Base-by-base conservation (phyloP, 2,113 vertebrate genomes). In the Ptilonorhynchus violaceus region DNA sequence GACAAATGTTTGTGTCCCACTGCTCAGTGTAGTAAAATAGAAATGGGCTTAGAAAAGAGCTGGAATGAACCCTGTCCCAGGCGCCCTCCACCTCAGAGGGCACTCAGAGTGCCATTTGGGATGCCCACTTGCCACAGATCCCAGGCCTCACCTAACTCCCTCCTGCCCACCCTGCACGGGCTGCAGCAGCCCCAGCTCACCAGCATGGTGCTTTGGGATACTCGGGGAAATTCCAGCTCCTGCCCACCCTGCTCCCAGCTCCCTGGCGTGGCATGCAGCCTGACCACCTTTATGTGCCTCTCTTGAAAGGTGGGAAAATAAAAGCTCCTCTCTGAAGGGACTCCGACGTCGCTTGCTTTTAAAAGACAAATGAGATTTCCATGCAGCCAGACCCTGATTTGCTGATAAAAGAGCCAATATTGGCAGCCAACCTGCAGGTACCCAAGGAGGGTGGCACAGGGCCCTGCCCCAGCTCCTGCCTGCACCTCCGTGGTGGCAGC, bases 401-500 rank as follows among this genome's bases (percentile, higher is more conserved):
- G 31, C 35, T 67, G 75, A 41, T 56, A 19, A 44, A 67, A 37
- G 22, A 74, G 20, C 41, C 37, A 78, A 47, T 16, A 15, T 15
- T 0, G 0, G 33, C 19, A 53, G 39, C 27, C 39, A 53, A 1
- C 11, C 41, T 42, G 14, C 21, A 69, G 16, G n/a, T 59, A 31
- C 14, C 1, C 2, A 37, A 80, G 14, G 3, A n/a, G 17, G 27
- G 33, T 25, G 42, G 44, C n/a, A 56, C 55, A 21, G 44, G 1
- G 0, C 15, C 22, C 31, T 37, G 46, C 14, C 24, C 31, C 35
- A 59, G 37, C 30, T 42, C 31, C 44, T 46, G 17, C 30, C 30
- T 33, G 23, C 17, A 20, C 44, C 0, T 1, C 22, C 9, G 28
- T 0, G 0, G 7, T 20, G 28, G 66, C 10, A 75, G 31, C 3